Percentiles rank a stretch among this genome's conserved stretches.
Evolutionary conservation across 1,140 invertebrate genomes (phyloP).

Genomic region (Bombus breviceps): DNA sequence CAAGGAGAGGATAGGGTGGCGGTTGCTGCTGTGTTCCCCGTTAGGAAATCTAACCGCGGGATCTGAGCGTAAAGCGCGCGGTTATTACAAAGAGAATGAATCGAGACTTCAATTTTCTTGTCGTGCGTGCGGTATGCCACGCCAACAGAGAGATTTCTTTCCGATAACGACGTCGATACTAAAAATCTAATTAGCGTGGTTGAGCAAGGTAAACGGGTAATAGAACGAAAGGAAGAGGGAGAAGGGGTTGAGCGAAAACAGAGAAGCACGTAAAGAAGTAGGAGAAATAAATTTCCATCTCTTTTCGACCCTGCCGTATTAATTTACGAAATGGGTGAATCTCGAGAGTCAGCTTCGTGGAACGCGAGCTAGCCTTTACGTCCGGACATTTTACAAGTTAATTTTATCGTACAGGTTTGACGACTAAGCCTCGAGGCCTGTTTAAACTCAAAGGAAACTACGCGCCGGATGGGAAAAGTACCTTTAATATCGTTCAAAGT

Average conservation of each 20-base stretch:
- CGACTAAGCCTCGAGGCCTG: slow-evolving; percentile 13
- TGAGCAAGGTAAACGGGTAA: neutral
- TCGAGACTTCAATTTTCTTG: neutral
- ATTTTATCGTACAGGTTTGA: slow-evolving; percentile 52
- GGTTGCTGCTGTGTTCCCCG: slow-evolving; percentile 25
- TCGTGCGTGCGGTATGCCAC: neutral
- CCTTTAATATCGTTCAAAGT: slow-evolving; percentile 37
- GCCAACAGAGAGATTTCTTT: neutral
- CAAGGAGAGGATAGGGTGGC: neutral
- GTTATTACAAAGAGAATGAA: neutral
- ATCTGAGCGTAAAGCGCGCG: neutral
- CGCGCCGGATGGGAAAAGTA: neutral
- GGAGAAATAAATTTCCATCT: slow-evolving; percentile 29
- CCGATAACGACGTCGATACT: slow-evolving; percentile 3
- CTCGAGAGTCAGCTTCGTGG: slow-evolving; percentile 21
- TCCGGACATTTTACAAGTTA: slow-evolving; percentile 35
- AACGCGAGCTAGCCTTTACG: slow-evolving; percentile 6
- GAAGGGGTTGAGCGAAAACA: neutral
- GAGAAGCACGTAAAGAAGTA: neutral
- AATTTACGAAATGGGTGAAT: slow-evolving; percentile 47
- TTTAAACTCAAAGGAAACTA: slow-evolving; percentile 31
- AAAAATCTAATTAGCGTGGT: slow-evolving; percentile 10
- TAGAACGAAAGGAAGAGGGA: too few species aligned
- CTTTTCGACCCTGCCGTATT: slow-evolving; percentile 31
- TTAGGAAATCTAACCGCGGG: slow-evolving; percentile 12